A percentile compares a stretch with the other conserved stretches of the same genome.
Conservation (phyloP, 2,113 vertebrate species). For the Passer domesticus region DNA sequence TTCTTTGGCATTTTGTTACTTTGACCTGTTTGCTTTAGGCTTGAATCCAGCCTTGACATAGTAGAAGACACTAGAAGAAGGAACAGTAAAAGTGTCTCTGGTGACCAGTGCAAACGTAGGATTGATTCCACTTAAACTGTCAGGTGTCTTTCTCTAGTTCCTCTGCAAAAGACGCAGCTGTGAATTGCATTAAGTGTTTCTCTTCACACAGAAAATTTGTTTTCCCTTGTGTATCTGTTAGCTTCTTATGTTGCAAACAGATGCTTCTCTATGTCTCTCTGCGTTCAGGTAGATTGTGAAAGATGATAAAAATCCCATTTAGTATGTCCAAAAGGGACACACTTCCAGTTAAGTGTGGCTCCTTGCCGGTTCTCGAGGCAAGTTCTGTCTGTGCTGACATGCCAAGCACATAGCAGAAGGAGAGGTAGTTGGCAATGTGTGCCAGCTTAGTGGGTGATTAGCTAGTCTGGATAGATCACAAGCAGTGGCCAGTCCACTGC, state of each 20-base stretch:
- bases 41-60: neutral
- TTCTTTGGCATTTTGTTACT: neutral
- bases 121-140: neutral
- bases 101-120: neutral
- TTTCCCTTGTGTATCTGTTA: neutral
- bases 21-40: neutral
- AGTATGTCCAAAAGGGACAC: neutral
- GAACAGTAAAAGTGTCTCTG: neutral
- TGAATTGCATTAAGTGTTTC: neutral
- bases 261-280: neutral
- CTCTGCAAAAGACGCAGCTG: neutral
- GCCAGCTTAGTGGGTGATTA: neutral
- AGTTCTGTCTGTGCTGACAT: neutral
- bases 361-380: neutral
- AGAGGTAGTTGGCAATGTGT: neutral
- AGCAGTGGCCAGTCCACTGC: rapidly evolving
- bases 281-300: neutral
- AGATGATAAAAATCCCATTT: neutral
- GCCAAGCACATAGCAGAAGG: neutral
- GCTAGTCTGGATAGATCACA: neutral
- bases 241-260: neutral
- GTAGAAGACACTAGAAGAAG: neutral
- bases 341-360: neutral
- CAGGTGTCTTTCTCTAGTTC: neutral
- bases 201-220: neutral